A percentile compares a stretch with the other conserved stretches of the same genome.
phyloP scores from a whole-genome alignment of 2,888 invertebrate species.

The Entomobrya multifasciata region DNA sequence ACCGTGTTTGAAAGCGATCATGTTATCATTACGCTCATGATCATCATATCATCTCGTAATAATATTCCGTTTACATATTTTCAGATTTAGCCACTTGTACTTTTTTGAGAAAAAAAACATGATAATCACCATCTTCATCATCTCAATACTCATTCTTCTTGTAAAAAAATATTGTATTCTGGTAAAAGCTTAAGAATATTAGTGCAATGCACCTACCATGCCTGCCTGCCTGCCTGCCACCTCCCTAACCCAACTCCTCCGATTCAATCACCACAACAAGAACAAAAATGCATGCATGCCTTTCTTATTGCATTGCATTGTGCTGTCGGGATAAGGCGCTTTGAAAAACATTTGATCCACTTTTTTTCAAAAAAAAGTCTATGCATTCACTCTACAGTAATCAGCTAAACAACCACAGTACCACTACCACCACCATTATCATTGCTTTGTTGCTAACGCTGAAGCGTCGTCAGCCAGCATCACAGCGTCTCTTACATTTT shows the following conservation, averaged over 20 bases:
- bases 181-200: neutral
- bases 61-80: neutral
- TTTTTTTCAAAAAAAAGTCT: slow-evolving; percentile 35
- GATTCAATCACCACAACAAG: no score
- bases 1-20: neutral
- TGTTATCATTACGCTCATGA: neutral
- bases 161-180: neutral
- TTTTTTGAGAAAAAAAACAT: neutral
- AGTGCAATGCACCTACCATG: neutral
- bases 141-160: neutral
- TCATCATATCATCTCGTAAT: neutral
- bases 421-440: neutral
- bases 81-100: slow-evolving; percentile 27
- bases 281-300: no score
- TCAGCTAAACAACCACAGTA: neutral
- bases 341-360: slow-evolving; percentile 40
- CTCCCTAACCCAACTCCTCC: no score
- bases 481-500: no score
- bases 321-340: no score
- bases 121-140: neutral
- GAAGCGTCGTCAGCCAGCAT: no score
- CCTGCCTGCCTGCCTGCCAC: neutral
- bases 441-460: neutral
- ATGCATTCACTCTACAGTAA: neutral
- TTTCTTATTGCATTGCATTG: no score